Evolutionary conservation across 2,888 invertebrate species (phyloP).

Genomic region (Camponotus fellah): DNA sequence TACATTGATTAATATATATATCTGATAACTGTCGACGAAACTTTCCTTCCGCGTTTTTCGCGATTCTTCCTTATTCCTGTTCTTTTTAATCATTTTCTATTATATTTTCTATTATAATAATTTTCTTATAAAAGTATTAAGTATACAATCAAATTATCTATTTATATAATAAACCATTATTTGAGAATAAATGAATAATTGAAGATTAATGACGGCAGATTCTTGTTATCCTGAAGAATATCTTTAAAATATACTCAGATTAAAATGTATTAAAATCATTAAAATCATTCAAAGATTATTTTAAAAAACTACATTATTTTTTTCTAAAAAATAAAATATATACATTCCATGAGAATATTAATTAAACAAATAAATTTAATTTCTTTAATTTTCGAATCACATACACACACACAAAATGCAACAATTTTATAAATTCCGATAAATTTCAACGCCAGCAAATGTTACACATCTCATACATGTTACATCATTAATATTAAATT

Average conservation of each 20-base stretch:
- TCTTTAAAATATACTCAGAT: not conserved
- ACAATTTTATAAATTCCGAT: not conserved
- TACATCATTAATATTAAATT: constrained; percentile 24
- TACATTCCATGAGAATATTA: not conserved
- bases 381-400: not conserved
- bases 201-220: not conserved
- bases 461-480: not conserved
- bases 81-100: not conserved
- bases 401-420: not conserved
- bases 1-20: not conserved
- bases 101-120: not conserved
- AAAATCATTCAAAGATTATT: not conserved
- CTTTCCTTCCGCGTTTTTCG: not conserved
- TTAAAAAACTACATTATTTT: not conserved
- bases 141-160: not conserved
- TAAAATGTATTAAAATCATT: too few relatives aligned
- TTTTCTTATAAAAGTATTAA: not conserved
- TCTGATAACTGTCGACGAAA: not conserved
- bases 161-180: not conserved
- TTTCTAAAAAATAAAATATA: not conserved
- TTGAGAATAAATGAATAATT: not conserved
- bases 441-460: not conserved
- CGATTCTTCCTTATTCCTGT: not conserved
- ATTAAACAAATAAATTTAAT: not conserved
- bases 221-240: not conserved